These are phyloP conservation scores for Pogona vitticeps DNA, from an alignment of 2,113 vertebrate genomes.

Conservation along the genomic window DNA sequence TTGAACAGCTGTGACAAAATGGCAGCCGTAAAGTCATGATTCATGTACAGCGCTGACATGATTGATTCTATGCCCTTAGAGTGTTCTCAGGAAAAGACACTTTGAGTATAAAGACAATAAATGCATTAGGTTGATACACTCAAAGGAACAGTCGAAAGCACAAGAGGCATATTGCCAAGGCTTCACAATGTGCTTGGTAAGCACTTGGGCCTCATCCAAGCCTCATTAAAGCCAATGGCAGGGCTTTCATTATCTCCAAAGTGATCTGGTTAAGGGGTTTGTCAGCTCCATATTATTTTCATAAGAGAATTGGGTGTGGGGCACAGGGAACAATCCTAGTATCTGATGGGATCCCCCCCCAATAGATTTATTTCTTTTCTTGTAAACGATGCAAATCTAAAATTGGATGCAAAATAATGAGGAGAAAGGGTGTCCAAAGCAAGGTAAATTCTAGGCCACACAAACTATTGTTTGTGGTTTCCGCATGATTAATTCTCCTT, in stretches of 20 bases:
- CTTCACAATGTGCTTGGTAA: neutral
- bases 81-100: constrained; percentile 23
- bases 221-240: neutral
- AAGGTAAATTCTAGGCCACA: neutral
- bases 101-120: constrained; percentile 21
- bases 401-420: neutral
- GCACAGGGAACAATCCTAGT: neutral
- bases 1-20: neutral
- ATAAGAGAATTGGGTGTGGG: neutral
- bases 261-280: constrained; percentile 1
- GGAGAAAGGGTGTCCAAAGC: neutral
- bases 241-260: constrained; percentile 14
- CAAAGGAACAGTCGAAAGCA: constrained; percentile 22
- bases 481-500: neutral
- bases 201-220: constrained; percentile 20
- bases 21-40: neutral
- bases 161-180: neutral
- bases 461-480: too few species aligned
- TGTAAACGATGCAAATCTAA: constrained; percentile 5
- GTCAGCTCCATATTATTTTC: neutral
- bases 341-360: neutral
- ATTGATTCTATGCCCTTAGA: constrained; percentile 16
- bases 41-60: constrained; percentile 12
- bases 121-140: constrained; percentile 19
- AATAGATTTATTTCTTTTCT: neutral